Conservation (phyloP, 2,888 invertebrate species). For the Ormyrus pomaceus region DNA sequence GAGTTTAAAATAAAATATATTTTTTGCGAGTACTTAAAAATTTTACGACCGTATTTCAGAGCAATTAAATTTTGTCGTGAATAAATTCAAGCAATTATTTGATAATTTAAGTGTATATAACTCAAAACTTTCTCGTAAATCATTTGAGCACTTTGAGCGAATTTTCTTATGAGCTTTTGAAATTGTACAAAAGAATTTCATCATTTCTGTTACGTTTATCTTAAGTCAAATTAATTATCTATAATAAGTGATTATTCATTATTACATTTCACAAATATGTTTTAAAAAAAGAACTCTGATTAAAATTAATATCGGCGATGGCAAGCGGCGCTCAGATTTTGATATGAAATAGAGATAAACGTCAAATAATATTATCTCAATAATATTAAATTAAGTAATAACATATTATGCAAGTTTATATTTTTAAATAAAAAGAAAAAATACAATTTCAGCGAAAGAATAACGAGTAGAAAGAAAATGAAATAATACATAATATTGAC, state of each 20-base stretch:
- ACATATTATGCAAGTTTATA: no score
- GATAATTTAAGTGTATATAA: no score
- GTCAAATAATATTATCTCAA: neutral
- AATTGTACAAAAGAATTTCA: constrained; percentile 23
- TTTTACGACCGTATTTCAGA: no score
- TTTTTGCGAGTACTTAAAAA: no score
- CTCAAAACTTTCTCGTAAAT: neutral
- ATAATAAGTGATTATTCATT: neutral
- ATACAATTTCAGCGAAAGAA: no score
- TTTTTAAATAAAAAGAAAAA: no score
- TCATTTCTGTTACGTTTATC: constrained; percentile 21
- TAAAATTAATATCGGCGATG: neutral
- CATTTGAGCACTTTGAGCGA: neutral
- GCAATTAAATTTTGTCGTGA: neutral
- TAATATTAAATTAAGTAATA: neutral
- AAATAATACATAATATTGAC: no score
- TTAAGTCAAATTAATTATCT: constrained; percentile 31
- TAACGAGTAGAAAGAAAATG: no score
- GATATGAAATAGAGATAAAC: neutral
- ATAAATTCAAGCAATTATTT: no score
- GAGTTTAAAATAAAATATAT: no score
- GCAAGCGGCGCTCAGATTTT: neutral
- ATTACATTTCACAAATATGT: neutral
- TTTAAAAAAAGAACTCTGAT: no score
- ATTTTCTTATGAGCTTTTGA: neutral